Evolutionary conservation across 23 tunicate species (phyloP), one percentile per base, ranked within the genome.

Genomic region (Clavelina lepadiformis): DNA sequence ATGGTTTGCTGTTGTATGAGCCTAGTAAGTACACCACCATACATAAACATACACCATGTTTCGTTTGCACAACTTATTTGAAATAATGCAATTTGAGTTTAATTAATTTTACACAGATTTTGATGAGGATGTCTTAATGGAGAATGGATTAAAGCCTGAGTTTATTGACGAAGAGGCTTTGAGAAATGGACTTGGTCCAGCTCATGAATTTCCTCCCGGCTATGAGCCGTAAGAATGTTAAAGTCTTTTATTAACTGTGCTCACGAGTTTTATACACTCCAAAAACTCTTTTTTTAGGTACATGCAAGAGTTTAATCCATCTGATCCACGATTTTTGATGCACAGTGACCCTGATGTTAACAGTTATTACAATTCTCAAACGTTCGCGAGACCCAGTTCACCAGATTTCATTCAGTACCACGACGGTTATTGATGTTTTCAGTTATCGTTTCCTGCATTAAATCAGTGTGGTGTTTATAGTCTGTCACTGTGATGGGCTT

Each of bases 11-110:
- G 20, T 66, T 80, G 4, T 80, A 80, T 38, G 86, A 80, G 35
- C 86, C 86, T 62, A 80, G 86, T 80, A 37, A 71, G 62, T 31
- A n/a, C n/a, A n/a, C n/a, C n/a, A n/a, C n/a, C n/a, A n/a, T n/a
- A n/a, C n/a, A n/a, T n/a, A n/a, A n/a, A n/a, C n/a, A n/a, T n/a
- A n/a, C n/a, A n/a, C n/a, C n/a, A n/a, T n/a, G n/a, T n/a, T n/a
- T n/a, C n/a, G n/a, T n/a, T n/a, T n/a, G n/a, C n/a, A n/a, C n/a
- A n/a, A n/a, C n/a, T n/a, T n/a, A n/a, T n/a, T n/a, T n/a, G n/a
- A n/a, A n/a, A n/a, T n/a, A n/a, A n/a, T n/a, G n/a, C n/a, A n/a
- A n/a, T n/a, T n/a, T n/a, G n/a, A n/a, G n/a, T n/a, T 8, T 15
- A 41, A 41, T 41, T 41, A 41, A 8, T 41, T 8, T 41, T 8